These are phyloP conservation scores for Syngnathus rostellatus DNA, from an alignment of 2,797 vertebrate species.

Conservation along the genomic window DNA sequence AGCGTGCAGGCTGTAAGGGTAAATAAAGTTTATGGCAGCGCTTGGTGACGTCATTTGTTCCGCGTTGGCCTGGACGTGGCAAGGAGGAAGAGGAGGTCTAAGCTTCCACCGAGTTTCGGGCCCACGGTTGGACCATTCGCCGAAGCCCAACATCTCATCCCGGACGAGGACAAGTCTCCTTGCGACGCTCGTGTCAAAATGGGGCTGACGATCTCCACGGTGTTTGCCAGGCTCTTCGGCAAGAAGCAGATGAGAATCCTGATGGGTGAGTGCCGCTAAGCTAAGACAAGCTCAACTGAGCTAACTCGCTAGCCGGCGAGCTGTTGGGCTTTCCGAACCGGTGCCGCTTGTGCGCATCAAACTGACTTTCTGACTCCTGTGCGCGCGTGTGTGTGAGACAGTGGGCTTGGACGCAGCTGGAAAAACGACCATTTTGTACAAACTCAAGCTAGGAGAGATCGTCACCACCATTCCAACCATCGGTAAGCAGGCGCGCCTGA, in stretches of 20 bases:
- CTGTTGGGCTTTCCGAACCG: background rate
- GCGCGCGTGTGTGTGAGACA: constrained; percentile 36
- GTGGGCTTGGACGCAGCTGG: constrained; percentile 96
- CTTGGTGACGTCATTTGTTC: constrained; percentile 61
- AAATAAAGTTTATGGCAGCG: constrained; percentile 38
- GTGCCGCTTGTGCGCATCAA: background rate
- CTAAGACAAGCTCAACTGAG: constrained; percentile 13
- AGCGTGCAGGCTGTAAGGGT: background rate
- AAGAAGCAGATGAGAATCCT: constrained; percentile 85
- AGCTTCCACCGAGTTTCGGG: background rate
- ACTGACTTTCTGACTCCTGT: background rate
- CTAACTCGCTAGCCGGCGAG: background rate
- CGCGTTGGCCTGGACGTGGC: constrained; percentile 69
- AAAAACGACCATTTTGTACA: constrained; percentile 96
- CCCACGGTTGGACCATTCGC: constrained; percentile 3
- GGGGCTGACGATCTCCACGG: constrained; percentile 73
- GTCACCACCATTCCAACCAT: constrained; percentile 96
- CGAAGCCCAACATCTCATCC: background rate
- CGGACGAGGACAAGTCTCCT: background rate
- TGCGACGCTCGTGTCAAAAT: constrained; percentile 26
- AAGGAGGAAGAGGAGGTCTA: constrained; percentile 24
- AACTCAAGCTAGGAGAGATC: constrained; percentile 92
- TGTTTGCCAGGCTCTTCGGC: constrained; percentile 76
- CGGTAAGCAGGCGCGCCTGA: background rate
- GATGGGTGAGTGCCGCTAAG: constrained; percentile 58